Percentiles rank a stretch among this genome's conserved stretches.
phyloP scores from a whole-genome alignment of 2,888 invertebrate species.

The Oeneis ivallda region DNA sequence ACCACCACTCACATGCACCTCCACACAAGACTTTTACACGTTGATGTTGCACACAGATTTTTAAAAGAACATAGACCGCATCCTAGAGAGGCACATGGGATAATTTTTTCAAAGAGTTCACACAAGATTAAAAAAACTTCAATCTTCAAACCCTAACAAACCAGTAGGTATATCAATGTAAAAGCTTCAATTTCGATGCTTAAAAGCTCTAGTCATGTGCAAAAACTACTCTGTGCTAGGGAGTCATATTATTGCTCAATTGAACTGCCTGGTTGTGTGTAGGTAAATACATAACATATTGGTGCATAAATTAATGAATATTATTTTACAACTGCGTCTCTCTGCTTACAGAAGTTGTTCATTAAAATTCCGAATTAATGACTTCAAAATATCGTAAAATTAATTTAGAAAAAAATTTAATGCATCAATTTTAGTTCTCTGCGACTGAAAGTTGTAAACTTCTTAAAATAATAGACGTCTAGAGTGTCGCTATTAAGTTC shows the following conservation, averaged over 20 bases:
- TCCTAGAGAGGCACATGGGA: too few relatives aligned
- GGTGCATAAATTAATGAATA: constrained; percentile 46
- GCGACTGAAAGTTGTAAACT: background rate
- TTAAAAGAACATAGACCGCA: too few relatives aligned
- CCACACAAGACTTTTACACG: too few relatives aligned
- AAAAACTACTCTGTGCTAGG: constrained; percentile 37
- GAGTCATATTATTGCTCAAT: constrained; percentile 48
- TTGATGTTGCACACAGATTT: too few relatives aligned
- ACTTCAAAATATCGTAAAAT: background rate
- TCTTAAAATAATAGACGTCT: background rate
- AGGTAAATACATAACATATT: constrained; percentile 49
- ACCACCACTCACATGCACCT: too few relatives aligned
- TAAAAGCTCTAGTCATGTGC: constrained; percentile 20
- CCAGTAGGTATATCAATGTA: background rate
- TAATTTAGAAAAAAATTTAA: background rate
- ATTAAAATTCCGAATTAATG: constrained; percentile 21
- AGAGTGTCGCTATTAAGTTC: background rate
- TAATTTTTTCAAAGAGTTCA: too few relatives aligned
- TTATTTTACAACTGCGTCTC: constrained; percentile 42
- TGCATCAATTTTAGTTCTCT: background rate
- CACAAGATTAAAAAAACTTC: too few relatives aligned
- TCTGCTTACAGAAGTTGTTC: constrained; percentile 19
- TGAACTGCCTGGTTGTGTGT: constrained; percentile 47
- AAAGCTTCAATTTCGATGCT: background rate
- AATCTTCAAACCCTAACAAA: background rate